Percentiles rank a stretch among this genome's conserved stretches.
These are phyloP conservation scores for Indicator indicator DNA, from an alignment of 2,113 vertebrate genomes.

Conservation along the genomic window DNA sequence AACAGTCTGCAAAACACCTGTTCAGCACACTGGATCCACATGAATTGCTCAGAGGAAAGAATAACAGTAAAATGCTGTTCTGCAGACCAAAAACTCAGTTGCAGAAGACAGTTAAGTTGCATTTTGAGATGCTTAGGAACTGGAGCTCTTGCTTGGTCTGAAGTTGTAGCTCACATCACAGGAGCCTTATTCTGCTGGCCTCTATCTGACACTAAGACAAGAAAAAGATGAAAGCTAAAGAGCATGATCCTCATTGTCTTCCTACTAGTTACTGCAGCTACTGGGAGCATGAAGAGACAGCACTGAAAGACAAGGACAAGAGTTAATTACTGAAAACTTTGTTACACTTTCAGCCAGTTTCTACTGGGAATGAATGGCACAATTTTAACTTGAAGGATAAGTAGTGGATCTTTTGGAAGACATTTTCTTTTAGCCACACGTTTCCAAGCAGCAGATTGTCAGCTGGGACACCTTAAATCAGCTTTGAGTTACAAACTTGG, in stretches of 20 bases:
- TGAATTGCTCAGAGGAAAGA: neutral
- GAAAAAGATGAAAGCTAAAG: neutral
- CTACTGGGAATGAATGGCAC: neutral
- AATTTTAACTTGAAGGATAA: neutral
- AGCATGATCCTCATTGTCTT: neutral
- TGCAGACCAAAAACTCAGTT: neutral
- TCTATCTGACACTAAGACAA: neutral
- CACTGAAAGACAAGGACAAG: neutral
- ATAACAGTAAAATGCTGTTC: neutral
- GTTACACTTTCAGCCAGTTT: neutral
- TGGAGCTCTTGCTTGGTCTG: accelerated
- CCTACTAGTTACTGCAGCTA: neutral
- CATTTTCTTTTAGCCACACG: neutral
- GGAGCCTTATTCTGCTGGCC: neutral
- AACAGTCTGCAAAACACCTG: neutral
- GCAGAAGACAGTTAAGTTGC: neutral
- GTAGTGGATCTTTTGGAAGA: neutral
- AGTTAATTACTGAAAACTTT: neutral
- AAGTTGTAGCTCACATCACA: neutral
- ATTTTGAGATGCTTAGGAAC: neutral
- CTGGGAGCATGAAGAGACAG: neutral
- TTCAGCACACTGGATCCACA: neutral
- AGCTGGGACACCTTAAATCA: neutral
- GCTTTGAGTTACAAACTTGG: neutral
- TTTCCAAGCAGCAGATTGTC: neutral